Percentiles rank a stretch among this genome's conserved stretches.
Conservation (phyloP, 2,113 vertebrate genomes). For the Pipra filicauda region DNA sequence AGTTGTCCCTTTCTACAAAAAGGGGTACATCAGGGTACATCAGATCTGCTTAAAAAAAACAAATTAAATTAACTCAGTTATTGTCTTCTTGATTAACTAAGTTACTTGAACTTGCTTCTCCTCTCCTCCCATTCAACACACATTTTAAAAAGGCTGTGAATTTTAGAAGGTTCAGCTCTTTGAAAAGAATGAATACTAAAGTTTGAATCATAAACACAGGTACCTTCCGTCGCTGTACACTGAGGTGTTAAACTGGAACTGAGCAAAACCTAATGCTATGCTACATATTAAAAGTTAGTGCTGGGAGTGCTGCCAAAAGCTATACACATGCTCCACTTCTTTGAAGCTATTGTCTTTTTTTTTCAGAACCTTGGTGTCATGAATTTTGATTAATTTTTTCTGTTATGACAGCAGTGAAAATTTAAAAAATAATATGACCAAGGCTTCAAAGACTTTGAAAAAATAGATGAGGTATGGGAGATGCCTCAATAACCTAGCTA, state of each 20-base stretch:
- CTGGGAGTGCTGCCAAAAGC: not conserved
- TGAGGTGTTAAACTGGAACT: not conserved
- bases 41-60: not conserved
- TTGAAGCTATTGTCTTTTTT: not conserved
- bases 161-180: not conserved
- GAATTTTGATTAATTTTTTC: not conserved
- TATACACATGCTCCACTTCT: not conserved
- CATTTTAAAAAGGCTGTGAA: not conserved
- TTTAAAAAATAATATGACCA: not conserved
- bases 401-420: not conserved
- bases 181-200: not conserved
- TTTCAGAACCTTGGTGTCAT: not conserved
- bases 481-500: not conserved
- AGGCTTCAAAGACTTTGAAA: not conserved
- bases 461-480: not conserved
- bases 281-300: not conserved
- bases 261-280: not conserved
- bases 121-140: not conserved
- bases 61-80: not conserved
- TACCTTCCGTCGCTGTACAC: not conserved
- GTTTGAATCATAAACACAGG: not conserved
- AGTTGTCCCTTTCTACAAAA: too few species aligned
- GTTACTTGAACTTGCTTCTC: not conserved
- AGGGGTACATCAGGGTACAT: not conserved
- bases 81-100: not conserved